phyloP scores from a whole-genome alignment of 2,113 vertebrate species.

The Hippocampus mohnikei region DNA sequence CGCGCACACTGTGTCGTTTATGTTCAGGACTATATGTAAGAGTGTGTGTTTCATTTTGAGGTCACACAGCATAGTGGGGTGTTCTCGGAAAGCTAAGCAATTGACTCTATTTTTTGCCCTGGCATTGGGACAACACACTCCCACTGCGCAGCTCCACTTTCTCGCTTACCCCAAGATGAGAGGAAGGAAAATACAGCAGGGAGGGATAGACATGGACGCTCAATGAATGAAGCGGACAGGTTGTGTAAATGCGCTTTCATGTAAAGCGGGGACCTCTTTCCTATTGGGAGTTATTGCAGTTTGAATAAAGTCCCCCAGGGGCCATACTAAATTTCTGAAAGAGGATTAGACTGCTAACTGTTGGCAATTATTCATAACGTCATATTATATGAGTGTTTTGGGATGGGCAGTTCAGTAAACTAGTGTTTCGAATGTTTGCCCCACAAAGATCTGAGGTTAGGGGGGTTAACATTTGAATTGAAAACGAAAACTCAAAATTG shows the following conservation, averaged over 20 bases:
- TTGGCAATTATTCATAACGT: not conserved
- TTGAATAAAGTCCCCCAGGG: not conserved
- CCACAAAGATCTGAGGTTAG: not conserved
- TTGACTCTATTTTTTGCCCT: conserved; percentile 77
- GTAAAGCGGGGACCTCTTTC: not conserved
- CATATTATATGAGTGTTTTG: not conserved
- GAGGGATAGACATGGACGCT: not conserved
- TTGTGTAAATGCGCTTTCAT: not conserved
- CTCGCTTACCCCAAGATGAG: not conserved
- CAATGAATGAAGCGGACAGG: not conserved
- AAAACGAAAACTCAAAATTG: too few relatives aligned
- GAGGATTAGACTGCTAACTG: too few relatives aligned
- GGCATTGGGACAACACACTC: conserved; percentile 70
- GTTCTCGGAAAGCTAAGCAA: conserved; percentile 67
- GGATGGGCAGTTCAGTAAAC: not conserved
- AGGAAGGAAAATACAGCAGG: conserved; percentile 12
- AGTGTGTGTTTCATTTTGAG: conserved; percentile 65
- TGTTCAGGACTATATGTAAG: conserved; percentile 43
- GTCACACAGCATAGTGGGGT: conserved; percentile 59
- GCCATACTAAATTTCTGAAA: not conserved
- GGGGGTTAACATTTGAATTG: not conserved
- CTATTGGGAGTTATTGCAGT: not conserved
- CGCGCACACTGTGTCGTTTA: conserved; percentile 40
- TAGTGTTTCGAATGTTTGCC: not conserved
- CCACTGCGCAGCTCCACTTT: conserved; percentile 47